phyloP scores from a whole-genome alignment of 2,888 invertebrate genomes.

The Callyntrura sp. region DNA sequence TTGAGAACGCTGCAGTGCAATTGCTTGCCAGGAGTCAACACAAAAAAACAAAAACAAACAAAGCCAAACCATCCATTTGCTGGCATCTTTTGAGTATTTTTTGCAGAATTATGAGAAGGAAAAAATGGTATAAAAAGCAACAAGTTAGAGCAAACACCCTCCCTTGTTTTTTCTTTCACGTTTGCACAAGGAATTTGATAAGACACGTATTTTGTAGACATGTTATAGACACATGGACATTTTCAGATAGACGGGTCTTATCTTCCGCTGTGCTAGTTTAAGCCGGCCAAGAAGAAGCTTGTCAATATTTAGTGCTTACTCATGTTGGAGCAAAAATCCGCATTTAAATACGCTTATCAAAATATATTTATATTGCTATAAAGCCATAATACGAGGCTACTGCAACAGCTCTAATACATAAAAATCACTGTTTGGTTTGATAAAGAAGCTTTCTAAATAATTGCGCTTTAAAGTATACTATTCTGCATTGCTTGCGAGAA shows the following conservation, averaged over 20 bases:
- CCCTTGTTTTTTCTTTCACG: neutral
- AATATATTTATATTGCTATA: neutral
- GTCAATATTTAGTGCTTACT: constrained; percentile 27
- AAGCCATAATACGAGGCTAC: constrained; percentile 26
- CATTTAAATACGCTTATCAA: constrained; percentile 24
- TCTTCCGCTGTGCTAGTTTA: neutral
- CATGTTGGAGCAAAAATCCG: constrained; percentile 12
- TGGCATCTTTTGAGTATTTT: neutral
- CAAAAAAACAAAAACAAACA: constrained; percentile 23
- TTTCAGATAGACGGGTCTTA: too few species aligned
- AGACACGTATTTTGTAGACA: too few species aligned
- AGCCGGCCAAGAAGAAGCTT: constrained; percentile 7
- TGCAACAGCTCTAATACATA: too few species aligned
- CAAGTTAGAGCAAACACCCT: neutral
- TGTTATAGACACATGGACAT: too few species aligned
- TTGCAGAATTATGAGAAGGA: neutral
- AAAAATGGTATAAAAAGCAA: too few species aligned
- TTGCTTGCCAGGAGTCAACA: too few species aligned
- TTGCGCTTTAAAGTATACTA: constrained; percentile 3
- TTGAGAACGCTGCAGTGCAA: too few species aligned
- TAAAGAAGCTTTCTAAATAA: neutral
- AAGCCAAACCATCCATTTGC: constrained; percentile 16
- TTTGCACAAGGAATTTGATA: too few species aligned
- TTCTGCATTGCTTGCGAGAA: too few species aligned
- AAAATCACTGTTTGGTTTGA: too few species aligned